phyloP scores from a whole-genome alignment of 30 jellyfish, hydroid and myxozoan species.

The Aurelia aurita region DNA sequence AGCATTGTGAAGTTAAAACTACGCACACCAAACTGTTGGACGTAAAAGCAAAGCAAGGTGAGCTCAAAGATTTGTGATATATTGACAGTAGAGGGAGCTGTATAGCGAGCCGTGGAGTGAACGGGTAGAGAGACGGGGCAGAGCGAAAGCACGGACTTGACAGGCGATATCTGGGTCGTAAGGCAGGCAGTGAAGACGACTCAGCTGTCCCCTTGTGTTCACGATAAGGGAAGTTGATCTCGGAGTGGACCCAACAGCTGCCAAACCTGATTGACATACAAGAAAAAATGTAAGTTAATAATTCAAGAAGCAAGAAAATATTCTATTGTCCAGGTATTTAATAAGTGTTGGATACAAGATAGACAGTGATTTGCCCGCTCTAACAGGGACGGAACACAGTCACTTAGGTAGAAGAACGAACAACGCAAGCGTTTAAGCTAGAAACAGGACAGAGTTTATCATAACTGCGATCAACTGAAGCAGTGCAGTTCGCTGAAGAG shows the following conservation, averaged over 20 bases:
- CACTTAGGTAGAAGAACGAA: not conserved
- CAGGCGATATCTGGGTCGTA: too few species aligned
- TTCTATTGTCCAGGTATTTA: conserved; percentile 52
- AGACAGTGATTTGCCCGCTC: conserved; percentile 42
- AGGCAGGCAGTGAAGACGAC: not conserved
- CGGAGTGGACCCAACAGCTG: conserved; percentile 48
- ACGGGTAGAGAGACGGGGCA: too few species aligned
- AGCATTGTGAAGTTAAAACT: too few species aligned
- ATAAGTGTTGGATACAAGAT: conserved; percentile 54
- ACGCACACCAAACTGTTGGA: too few species aligned
- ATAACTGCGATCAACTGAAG: too few species aligned
- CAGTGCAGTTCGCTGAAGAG: too few species aligned
- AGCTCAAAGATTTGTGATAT: too few species aligned
- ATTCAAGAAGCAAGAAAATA: conserved; percentile 42
- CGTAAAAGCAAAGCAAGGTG: too few species aligned
- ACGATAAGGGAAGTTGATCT: not conserved
- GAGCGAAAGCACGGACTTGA: too few species aligned
- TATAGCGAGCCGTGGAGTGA: too few species aligned
- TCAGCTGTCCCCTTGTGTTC: conserved; percentile 2
- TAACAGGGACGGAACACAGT: not conserved
- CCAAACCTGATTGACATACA: conserved; percentile 53
- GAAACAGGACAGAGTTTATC: not conserved
- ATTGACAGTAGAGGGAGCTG: too few species aligned
- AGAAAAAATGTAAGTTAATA: conserved; percentile 32
- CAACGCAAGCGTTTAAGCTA: not conserved